Conservation (phyloP, 1,140 invertebrate species). For the Temnothorax longispinosus region DNA sequence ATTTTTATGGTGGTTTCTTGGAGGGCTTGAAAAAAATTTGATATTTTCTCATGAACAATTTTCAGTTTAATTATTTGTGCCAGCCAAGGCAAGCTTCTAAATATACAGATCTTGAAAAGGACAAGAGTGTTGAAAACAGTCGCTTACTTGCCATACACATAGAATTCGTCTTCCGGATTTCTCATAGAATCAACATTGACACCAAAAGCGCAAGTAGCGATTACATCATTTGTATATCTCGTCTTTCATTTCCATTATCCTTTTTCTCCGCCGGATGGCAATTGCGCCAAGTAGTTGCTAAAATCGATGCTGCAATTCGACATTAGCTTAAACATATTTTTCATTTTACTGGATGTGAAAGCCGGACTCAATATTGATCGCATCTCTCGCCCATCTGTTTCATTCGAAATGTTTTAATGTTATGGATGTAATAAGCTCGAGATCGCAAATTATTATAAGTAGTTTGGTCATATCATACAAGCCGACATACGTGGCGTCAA, state of each 20-base stretch:
- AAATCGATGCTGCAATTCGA: conserved; percentile 52
- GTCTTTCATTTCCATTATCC: not conserved
- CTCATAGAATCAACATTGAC: conserved; percentile 47
- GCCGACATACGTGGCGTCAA: conserved; percentile 76
- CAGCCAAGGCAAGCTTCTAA: not conserved
- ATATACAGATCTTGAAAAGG: not conserved
- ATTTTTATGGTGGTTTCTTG: not conserved
- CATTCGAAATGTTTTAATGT: conserved; percentile 82
- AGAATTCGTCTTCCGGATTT: conserved; percentile 41
- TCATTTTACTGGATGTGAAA: conserved; percentile 83
- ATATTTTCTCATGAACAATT: not conserved
- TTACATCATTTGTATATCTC: conserved; percentile 45
- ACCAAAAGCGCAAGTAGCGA: conserved; percentile 51
- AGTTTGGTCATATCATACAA: conserved; percentile 77
- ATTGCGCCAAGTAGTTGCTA: conserved; percentile 16
- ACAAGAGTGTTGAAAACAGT: not conserved
- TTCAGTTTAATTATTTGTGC: not conserved
- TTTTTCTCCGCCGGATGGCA: not conserved
- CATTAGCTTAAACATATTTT: conserved; percentile 77
- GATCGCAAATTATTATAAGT: conserved; percentile 77
- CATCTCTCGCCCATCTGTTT: conserved; percentile 82
- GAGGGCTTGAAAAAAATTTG: not conserved
- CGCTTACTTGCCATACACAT: conserved; percentile 13
- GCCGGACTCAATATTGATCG: conserved; percentile 78
- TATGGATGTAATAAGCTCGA: conserved; percentile 81